phyloP scores from a whole-genome alignment of 2,797 vertebrate species.

The Triplophysa bombifrons region DNA sequence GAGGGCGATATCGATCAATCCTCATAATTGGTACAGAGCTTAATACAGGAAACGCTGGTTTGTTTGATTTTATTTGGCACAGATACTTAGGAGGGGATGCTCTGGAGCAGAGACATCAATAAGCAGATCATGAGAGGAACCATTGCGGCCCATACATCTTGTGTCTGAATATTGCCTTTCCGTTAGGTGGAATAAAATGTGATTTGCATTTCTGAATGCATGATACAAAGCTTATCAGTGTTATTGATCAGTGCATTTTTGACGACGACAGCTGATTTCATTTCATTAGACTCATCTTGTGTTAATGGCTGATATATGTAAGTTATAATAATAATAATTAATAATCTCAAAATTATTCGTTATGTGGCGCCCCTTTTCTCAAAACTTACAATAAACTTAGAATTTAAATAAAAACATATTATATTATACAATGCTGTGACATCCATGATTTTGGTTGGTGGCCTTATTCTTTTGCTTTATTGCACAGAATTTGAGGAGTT shows the following conservation, averaged over 20 bases:
- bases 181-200: slow-evolving; percentile 18
- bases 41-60: slow-evolving; percentile 49
- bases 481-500: too few relatives aligned
- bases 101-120: slow-evolving; percentile 33
- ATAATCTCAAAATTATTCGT: too few relatives aligned
- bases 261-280: too few relatives aligned
- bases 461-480: too few relatives aligned
- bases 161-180: slow-evolving; percentile 4
- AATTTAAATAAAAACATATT: too few relatives aligned
- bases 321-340: too few relatives aligned
- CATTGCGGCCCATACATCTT: background rate
- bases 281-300: background rate
- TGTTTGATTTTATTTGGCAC: slow-evolving; percentile 45
- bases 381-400: too few relatives aligned
- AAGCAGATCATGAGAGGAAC: slow-evolving; percentile 37
- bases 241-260: background rate
- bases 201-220: background rate
- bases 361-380: too few relatives aligned
- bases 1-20: slow-evolving; percentile 51
- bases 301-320: background rate
- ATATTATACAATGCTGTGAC: too few relatives aligned
- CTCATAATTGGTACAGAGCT: slow-evolving; percentile 40
- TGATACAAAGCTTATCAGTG: slow-evolving; percentile 10
- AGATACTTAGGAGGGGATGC: slow-evolving; percentile 31
- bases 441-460: too few relatives aligned